Base-by-base conservation (phyloP, 1,140 invertebrate species). In the Drosophila grimshawi region DNA sequence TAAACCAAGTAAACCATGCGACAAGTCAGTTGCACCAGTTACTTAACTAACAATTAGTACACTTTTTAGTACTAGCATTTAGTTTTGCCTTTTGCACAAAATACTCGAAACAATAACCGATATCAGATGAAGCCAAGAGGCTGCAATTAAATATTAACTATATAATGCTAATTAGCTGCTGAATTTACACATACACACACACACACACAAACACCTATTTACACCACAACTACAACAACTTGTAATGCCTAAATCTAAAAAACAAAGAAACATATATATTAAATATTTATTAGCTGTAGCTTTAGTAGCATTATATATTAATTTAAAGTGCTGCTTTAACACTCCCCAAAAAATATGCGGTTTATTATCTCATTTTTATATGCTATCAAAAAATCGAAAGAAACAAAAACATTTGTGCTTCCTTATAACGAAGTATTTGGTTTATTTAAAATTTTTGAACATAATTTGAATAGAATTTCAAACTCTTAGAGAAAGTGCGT, bases 131-230 rank as follows among this genome's bases (percentile, higher is more conserved):
- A 67, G 67, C 74, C 57, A 43, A 69, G 68, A 55, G 57, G 45
- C 68, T 52, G 70, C 48, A 43, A 39, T 69, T 33, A 52, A 78
- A 46, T 68, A 72, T 68, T 19, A 19, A 19, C 19, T 19, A 79
- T 49, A 68, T 64, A 68, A 78, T 57, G 83, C 83, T 88, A 88
- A 88, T 88, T 89, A 88, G 85, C 85, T 88, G 85, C 83, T 86
- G 70, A 78, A 68, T 52, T 48, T 32, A 64, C 7, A 85, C 51
- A 72, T 56, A 68, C 49, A 59, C 27, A 64, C 59, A 10, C 33
- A 76, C 35, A 64, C 30, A 49, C 56, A 73, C 29, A 59, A 29
- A 64, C 19, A 45, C 37, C 30, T 35, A 39, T 8, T 8, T 27
- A 45, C 33, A 7, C 10, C 5, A 11, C 30, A 35, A 60, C 51